phyloP scores from a whole-genome alignment of 2,113 vertebrate species.

The Anarrhichthys ocellatus region DNA sequence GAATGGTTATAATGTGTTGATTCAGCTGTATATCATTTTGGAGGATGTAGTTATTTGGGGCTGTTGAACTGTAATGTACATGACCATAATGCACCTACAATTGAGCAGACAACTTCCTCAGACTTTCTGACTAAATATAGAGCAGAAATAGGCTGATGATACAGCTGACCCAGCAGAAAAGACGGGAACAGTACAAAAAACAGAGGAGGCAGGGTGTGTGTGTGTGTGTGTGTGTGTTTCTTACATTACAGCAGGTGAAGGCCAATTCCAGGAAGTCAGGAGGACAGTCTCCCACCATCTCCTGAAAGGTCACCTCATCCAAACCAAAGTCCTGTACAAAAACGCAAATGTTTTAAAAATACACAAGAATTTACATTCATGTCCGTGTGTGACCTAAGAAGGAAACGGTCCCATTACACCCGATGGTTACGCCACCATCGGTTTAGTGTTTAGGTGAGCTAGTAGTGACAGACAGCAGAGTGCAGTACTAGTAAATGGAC shows the following conservation, averaged over 20 bases:
- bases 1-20: neutral
- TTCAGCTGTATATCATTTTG: neutral
- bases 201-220: neutral
- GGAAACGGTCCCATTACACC: neutral
- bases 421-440: neutral
- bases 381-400: neutral
- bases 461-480: too few species aligned
- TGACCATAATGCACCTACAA: neutral
- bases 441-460: neutral
- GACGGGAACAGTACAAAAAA: neutral
- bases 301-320: conserved; percentile 86
- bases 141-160: neutral
- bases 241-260: conserved; percentile 92
- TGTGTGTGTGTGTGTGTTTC: neutral
- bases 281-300: conserved; percentile 91
- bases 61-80: neutral
- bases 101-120: neutral
- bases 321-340: conserved; percentile 74
- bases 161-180: neutral
- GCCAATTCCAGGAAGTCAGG: conserved; percentile 89
- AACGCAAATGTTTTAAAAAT: neutral
- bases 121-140: neutral
- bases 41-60: neutral
- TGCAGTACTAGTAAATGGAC: neutral
- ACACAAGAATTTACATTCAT: neutral